Base-by-base conservation (phyloP, 2,888 invertebrate species). In the Agrotis ipsilon region DNA sequence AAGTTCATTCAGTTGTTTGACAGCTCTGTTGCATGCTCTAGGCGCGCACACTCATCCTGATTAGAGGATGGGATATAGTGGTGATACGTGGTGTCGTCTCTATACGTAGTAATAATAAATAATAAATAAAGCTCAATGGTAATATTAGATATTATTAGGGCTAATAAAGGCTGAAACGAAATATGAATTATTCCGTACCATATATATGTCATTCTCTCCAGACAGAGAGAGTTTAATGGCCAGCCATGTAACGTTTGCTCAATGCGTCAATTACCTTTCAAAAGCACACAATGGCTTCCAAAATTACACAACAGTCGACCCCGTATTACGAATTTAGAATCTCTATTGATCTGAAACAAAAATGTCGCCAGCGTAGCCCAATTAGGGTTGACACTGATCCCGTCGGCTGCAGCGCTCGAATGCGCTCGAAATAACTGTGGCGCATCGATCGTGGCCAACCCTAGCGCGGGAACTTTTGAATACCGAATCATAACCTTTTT, bases 381-480 rank as follows among this genome's bases (percentile, higher is more conserved):
- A 94, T 94, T 93, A 94, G 87, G 87, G 86, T 70, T 92, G 93
- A 93, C 94, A 93, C 91, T 93, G 94, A 93, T 93, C 91, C 89
- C 88, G 94, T 92, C 93, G 94, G 91, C 92, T 89, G 85, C 76
- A 59, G 84, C 78, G 85, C 83, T 86, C 83, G 84, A 86, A 87
- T 87, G 84, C 81, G 86, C 89, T 89, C 81, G 88, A 91, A 94
- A 94, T 93, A 94, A 88, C 92, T 82, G 82, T 77, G 82, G 80
- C 86, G 78, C 74, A 68, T 57, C 86, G 86, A 90, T 92, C 92
- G 90, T 89, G 88, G 11, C 11, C 24, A 51, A 24, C 45, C 51
- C 76, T 68, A 55, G 57, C 63, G 67, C 65, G 75, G 48, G 32
- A 62, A 58, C 61, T 62, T 78, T 61, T 52, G 46, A 67, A 78